phyloP scores from a whole-genome alignment of 2,888 invertebrate species.

The Pyrrhia umbra region DNA sequence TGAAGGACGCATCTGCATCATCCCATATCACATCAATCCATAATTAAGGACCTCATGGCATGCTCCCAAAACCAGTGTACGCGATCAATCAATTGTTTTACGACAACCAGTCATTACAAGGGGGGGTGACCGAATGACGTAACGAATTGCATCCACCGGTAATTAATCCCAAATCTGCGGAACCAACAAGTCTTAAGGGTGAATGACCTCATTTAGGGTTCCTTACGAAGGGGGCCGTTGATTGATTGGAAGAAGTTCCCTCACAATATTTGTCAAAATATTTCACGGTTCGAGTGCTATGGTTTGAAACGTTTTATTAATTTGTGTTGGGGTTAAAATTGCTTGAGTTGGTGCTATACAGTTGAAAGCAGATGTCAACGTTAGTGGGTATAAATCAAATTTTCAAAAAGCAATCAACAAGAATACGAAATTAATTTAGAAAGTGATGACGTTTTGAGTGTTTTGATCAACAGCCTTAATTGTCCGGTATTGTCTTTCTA shows the following conservation, averaged over 20 bases:
- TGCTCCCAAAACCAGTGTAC: slow-evolving; percentile 37
- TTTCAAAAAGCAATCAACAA: neutral
- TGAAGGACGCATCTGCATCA: neutral
- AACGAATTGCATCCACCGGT: slow-evolving; percentile 77
- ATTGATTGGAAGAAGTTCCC: slow-evolving; percentile 80
- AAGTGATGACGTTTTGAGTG: neutral
- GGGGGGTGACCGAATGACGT: slow-evolving; percentile 59
- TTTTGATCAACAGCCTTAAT: too few species aligned
- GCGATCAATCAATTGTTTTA: slow-evolving; percentile 58
- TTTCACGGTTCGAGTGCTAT: slow-evolving; percentile 74
- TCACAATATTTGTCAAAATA: slow-evolving; percentile 85
- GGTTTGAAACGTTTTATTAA: slow-evolving; percentile 53
- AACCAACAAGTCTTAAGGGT: slow-evolving; percentile 73
- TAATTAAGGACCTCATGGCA: too few species aligned
- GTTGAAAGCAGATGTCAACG: neutral
- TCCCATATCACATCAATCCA: neutral
- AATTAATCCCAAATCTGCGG: slow-evolving; percentile 84
- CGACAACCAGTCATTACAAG: slow-evolving; percentile 49
- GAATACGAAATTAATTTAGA: neutral
- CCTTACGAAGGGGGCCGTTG: slow-evolving; percentile 64
- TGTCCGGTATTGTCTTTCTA: too few species aligned
- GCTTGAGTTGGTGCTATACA: neutral
- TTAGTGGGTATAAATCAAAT: neutral
- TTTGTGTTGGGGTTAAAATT: slow-evolving; percentile 16
- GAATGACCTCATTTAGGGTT: slow-evolving; percentile 78